Evolutionary conservation across 1,140 invertebrate species (phyloP).

Genomic region (Drosophila suzukii): DNA sequence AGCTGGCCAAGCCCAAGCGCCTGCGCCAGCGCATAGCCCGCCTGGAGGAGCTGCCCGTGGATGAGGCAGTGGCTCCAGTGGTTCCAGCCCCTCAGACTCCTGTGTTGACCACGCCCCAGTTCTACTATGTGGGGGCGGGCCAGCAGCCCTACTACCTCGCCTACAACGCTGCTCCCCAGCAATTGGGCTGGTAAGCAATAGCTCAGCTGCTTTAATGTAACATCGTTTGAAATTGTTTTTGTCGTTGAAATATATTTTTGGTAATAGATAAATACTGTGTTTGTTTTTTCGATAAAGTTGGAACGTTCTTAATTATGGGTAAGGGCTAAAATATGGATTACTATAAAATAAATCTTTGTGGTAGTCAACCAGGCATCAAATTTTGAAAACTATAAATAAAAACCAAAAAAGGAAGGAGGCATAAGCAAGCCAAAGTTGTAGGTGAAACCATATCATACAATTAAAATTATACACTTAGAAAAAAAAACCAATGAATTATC

Average conservation of each 20-base stretch:
- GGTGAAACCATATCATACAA: no score
- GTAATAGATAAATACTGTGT: not conserved
- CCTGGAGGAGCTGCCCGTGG: slow-evolving; percentile 58
- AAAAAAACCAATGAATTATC: no score
- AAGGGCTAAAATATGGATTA: not conserved
- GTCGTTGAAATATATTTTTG: slow-evolving; percentile 10
- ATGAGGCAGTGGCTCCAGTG: slow-evolving; percentile 27
- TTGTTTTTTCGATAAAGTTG: not conserved
- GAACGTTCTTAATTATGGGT: not conserved
- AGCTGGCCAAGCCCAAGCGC: slow-evolving; percentile 50
- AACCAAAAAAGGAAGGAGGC: no score
- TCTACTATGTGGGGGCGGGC: slow-evolving; percentile 47
- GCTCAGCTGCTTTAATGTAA: not conserved
- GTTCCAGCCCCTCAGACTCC: slow-evolving; percentile 19
- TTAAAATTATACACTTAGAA: no score
- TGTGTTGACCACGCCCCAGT: slow-evolving; percentile 30
- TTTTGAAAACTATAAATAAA: no score
- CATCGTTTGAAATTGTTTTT: slow-evolving; percentile 5
- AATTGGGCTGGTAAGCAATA: slow-evolving; percentile 52
- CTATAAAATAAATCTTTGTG: no score
- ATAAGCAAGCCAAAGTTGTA: no score
- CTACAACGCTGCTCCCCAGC: slow-evolving; percentile 56
- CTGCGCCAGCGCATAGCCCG: slow-evolving; percentile 56
- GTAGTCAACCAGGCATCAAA: no score
- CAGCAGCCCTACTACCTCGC: slow-evolving; percentile 63